These are phyloP conservation scores for Choloepus didactylus DNA, from an alignment of 2,797 vertebrate genomes.

Conservation along the genomic window DNA sequence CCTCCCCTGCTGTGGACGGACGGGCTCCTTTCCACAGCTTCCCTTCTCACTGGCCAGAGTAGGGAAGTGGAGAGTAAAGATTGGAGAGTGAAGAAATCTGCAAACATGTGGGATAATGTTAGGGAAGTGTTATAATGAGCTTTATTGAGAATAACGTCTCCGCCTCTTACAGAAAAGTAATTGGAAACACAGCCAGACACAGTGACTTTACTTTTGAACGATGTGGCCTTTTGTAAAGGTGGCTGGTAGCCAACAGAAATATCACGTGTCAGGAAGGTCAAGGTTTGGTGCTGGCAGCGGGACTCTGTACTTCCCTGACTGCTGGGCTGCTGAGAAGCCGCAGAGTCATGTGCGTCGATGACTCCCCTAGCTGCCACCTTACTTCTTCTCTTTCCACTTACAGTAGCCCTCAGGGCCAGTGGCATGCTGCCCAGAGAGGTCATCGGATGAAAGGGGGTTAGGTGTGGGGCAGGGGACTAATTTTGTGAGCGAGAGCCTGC, in stretches of 20 bases:
- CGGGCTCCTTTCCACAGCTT: neutral
- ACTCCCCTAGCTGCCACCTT: neutral
- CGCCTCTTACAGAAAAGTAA: neutral
- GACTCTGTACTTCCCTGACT: too few species aligned
- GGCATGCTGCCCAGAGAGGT: neutral
- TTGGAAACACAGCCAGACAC: slow-evolving; percentile 9
- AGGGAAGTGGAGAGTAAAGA: neutral
- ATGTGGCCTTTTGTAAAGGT: neutral
- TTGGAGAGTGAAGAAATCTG: neutral
- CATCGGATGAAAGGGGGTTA: neutral
- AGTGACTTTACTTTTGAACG: neutral
- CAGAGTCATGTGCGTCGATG: neutral
- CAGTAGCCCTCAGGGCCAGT: neutral
- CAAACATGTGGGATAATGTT: neutral
- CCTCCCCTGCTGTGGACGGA: neutral
- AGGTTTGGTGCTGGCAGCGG: neutral
- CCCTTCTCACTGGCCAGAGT: neutral
- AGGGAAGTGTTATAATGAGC: slow-evolving; percentile 10
- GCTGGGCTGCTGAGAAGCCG: neutral
- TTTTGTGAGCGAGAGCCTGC: neutral
- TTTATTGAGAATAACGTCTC: slow-evolving; percentile 12
- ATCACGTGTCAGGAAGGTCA: neutral
- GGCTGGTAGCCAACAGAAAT: neutral
- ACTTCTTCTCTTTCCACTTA: neutral
- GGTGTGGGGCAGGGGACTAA: neutral